Evolutionary conservation across 2,113 vertebrate genomes (phyloP).

Genomic region (Takifugu bimaculatus): DNA sequence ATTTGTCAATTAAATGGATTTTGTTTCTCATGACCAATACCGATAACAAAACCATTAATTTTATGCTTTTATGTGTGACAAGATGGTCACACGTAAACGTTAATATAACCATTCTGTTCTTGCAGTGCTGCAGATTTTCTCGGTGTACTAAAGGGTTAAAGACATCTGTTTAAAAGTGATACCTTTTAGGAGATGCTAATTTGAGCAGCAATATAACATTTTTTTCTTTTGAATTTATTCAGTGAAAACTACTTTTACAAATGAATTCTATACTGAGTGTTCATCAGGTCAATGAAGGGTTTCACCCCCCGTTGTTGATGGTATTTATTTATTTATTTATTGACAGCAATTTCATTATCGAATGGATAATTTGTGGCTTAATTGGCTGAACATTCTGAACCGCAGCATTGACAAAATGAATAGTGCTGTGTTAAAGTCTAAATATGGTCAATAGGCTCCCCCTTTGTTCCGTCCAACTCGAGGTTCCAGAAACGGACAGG

Average conservation of each 20-base stretch:
- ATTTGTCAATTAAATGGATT: neutral
- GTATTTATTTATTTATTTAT: neutral
- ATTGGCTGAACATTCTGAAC: neutral
- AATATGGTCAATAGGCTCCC: conserved; percentile 23
- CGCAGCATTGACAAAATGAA: neutral
- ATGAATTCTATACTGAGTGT: too few species aligned
- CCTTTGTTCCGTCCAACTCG: neutral
- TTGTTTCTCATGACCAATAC: neutral
- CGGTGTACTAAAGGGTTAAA: too few species aligned
- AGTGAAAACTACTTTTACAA: too few species aligned
- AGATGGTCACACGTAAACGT: neutral
- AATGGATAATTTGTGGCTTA: too few species aligned
- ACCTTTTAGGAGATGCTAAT: too few species aligned
- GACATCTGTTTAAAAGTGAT: too few species aligned
- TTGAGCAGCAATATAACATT: too few species aligned
- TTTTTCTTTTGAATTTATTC: too few species aligned
- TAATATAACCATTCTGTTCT: too few species aligned
- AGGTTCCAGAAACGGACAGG: conserved; percentile 10
- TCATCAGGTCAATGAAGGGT: too few species aligned
- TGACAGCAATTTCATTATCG: neutral
- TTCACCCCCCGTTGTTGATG: neutral
- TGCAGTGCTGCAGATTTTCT: too few species aligned
- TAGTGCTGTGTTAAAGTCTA: neutral
- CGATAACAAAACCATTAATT: neutral
- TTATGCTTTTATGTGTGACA: neutral